Percentiles rank a stretch among this genome's conserved stretches.
Evolutionary conservation across 64 coral and sea anemone genomes (phyloP).

Genomic region (Pocillopora verrucosa): DNA sequence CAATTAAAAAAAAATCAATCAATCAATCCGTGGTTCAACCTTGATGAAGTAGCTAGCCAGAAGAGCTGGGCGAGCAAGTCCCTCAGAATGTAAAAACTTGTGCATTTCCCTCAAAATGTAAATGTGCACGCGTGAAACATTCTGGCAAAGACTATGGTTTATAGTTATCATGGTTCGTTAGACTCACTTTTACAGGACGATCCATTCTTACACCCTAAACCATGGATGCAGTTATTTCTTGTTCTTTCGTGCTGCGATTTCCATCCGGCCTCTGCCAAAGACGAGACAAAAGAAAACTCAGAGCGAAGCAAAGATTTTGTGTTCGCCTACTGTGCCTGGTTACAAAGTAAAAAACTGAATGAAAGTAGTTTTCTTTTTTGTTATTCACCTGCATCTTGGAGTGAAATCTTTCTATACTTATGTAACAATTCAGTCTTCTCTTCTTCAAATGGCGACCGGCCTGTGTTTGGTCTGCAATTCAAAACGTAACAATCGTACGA

Average conservation of each 20-base stretch:
- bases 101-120: too few relatives aligned
- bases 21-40: too few relatives aligned
- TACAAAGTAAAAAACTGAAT: background rate
- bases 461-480: slow-evolving; percentile 88
- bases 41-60: too few relatives aligned
- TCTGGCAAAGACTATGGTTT: too few relatives aligned
- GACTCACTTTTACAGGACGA: slow-evolving; percentile 61
- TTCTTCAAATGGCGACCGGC: slow-evolving; percentile 93
- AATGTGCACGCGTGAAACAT: too few relatives aligned
- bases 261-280: slow-evolving; percentile 61
- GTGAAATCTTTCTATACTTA: slow-evolving; percentile 76
- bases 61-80: too few relatives aligned
- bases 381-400: slow-evolving; percentile 78
- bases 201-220: slow-evolving; percentile 60
- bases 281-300: background rate
- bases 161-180: background rate
- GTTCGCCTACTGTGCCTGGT: too few relatives aligned
- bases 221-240: slow-evolving; percentile 72
- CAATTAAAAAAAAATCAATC: background rate
- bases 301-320: too few relatives aligned
- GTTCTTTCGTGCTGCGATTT: slow-evolving; percentile 73
- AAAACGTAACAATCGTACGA: background rate
- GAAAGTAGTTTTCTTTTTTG: background rate
- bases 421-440: slow-evolving; percentile 77
- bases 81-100: too few relatives aligned